Evolutionary conservation across 92 coral and sea anemone genomes (phyloP).

Genomic region (Bergia sp.): DNA sequence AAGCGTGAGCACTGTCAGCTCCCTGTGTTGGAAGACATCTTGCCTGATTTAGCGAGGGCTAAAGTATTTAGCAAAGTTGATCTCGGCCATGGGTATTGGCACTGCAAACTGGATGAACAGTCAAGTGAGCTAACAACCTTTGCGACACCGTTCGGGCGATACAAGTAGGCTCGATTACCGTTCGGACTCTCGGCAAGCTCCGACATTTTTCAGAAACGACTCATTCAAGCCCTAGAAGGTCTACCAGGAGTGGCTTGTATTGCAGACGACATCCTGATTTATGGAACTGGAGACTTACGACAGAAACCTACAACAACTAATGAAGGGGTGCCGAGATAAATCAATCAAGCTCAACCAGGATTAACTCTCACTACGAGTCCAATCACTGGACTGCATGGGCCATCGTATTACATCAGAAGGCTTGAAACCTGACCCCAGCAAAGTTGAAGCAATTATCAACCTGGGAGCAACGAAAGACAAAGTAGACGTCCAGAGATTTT

Average conservation of each 20-base stretch:
- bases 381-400: constrained; percentile 31
- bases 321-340: constrained; percentile 37
- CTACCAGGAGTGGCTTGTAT: constrained; percentile 40
- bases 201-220: constrained; percentile 46
- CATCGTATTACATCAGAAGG: constrained; percentile 30
- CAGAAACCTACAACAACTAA: constrained; percentile 4
- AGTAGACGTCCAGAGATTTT: constrained; percentile 14
- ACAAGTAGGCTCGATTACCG: constrained; percentile 37
- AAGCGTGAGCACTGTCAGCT: constrained; percentile 47
- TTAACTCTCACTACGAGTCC: not conserved
- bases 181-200: constrained; percentile 43
- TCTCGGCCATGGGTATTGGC: constrained; percentile 49
- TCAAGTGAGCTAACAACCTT: constrained; percentile 38
- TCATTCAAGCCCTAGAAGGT: constrained; percentile 52
- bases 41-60: constrained; percentile 29
- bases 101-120: constrained; percentile 5
- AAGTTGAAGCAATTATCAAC: constrained; percentile 4
- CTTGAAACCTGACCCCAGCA: constrained; percentile 33
- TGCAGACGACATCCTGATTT: constrained; percentile 41
- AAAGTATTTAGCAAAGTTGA: constrained; percentile 47
- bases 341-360: constrained; percentile 27
- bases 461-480: constrained; percentile 11
- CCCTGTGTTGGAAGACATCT: constrained; percentile 25
- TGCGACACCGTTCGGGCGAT: constrained; percentile 41
- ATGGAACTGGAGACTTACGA: constrained; percentile 47